Evolutionary conservation across 2,888 invertebrate genomes (phyloP), one percentile per base, ranked within the genome.

Genomic region (Lepidocyrtinus sp.): DNA sequence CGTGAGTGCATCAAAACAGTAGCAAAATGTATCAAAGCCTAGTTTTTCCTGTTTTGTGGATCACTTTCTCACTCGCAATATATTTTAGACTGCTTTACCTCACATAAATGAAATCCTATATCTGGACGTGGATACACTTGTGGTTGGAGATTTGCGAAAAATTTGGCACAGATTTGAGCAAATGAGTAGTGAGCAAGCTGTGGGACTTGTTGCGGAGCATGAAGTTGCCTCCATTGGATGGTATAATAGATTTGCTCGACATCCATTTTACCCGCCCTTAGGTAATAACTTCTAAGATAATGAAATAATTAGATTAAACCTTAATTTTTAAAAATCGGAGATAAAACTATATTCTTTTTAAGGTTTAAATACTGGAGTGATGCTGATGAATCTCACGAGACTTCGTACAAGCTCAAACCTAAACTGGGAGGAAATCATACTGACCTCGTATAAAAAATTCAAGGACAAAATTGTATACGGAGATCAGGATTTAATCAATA

Each of bases 321-420:
- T n/a, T n/a, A n/a, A n/a, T n/a, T n/a, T n/a, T n/a, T n/a, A n/a
- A n/a, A n/a, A n/a, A n/a, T n/a, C n/a, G n/a, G n/a, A n/a, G n/a
- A n/a, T n/a, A n/a, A n/a, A n/a, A 59, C 3, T 59, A 81, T 72
- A 69, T 25, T n/a, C 22, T 68, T 75, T 24, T 62, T 69, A 87
- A 94, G 98, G 98, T 78, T 92, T 98, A 0, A 98, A 98, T 90
- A 97, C 98, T 0, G 98, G 98, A 46, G 97, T 98, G 0, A 98
- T 98, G 97, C 89, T 98, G 69, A 98, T 98, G 98, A 97, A 98
- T 89, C 90, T 98, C 71, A 97, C 97, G 0, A 91, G 95, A 87
- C 95, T 98, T 95, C 45, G 81, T 1, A 27, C n/a, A 9, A n/a
- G 67, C 5, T 90, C 97, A 81, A 89, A 91, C 26, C 95, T 96